Evolutionary conservation across 2,797 vertebrate genomes (phyloP).

Genomic region (Brachyrhaphis roseni): DNA sequence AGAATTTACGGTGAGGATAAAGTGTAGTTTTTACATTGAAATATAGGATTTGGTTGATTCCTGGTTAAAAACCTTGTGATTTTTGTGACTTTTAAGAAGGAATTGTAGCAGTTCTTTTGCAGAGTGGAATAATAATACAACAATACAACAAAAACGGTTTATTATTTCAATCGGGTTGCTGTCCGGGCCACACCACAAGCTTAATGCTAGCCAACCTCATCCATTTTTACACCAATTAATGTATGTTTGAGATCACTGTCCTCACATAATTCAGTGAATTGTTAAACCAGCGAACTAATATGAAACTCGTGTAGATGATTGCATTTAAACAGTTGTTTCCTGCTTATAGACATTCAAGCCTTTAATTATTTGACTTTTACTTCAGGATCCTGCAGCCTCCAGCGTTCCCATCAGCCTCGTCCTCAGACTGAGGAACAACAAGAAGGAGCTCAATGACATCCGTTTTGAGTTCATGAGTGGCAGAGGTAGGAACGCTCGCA

Average conservation of each 20-base stretch:
- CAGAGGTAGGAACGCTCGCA: conserved; percentile 82
- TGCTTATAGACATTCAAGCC: neutral
- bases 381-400: conserved; percentile 61
- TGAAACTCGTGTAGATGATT: neutral
- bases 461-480: conserved; percentile 95
- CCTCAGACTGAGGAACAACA: conserved; percentile 92
- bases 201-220: neutral
- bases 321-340: neutral
- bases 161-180: neutral
- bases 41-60: neutral
- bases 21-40: neutral
- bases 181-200: neutral
- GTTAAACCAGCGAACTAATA: too few species aligned
- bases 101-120: neutral
- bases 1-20: neutral
- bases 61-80: neutral
- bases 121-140: neutral
- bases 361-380: neutral
- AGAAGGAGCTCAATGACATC: conserved; percentile 96
- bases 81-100: neutral
- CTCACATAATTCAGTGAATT: neutral
- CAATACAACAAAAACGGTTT: neutral
- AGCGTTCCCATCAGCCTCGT: conserved; percentile 92
- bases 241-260: neutral
- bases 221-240: neutral